Percentiles rank a stretch among this genome's conserved stretches.
Evolutionary conservation across 2,113 vertebrate species (phyloP).

Genomic region (Peucedramus taeniatus): DNA sequence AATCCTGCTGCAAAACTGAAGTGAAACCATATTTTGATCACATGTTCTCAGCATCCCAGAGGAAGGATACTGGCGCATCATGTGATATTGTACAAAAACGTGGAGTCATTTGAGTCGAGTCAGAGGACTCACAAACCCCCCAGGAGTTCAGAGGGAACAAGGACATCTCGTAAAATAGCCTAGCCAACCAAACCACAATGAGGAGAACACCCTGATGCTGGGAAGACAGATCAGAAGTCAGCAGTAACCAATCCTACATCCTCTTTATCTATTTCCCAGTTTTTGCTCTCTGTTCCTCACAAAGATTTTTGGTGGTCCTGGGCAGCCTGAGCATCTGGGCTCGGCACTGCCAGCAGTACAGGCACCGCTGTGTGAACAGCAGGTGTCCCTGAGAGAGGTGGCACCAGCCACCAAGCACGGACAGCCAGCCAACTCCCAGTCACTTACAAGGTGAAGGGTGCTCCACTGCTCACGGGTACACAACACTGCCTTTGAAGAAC

Average conservation of each 20-base stretch:
- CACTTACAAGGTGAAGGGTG: not conserved
- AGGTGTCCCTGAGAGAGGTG: not conserved
- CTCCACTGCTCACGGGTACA: not conserved
- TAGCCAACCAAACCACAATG: not conserved
- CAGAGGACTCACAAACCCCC: not conserved
- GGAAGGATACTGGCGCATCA: not conserved
- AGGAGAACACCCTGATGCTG: not conserved
- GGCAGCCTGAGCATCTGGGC: not conserved
- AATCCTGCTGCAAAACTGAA: not conserved
- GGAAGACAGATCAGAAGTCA: not conserved
- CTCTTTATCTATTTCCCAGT: not conserved
- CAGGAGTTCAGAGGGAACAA: not conserved
- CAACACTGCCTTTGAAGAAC: not conserved
- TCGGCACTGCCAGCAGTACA: not conserved
- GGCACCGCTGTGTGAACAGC: accelerated
- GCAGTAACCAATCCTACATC: not conserved
- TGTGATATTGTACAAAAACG: not conserved
- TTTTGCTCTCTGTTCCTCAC: not conserved
- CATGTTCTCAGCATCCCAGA: not conserved
- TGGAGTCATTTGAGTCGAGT: not conserved
- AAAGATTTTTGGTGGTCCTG: not conserved
- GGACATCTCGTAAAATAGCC: not conserved
- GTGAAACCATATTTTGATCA: not conserved
- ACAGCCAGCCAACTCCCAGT: not conserved
- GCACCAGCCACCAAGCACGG: accelerated